Conservation (phyloP, 2,888 invertebrate species). For the Papilio elwesi region DNA sequence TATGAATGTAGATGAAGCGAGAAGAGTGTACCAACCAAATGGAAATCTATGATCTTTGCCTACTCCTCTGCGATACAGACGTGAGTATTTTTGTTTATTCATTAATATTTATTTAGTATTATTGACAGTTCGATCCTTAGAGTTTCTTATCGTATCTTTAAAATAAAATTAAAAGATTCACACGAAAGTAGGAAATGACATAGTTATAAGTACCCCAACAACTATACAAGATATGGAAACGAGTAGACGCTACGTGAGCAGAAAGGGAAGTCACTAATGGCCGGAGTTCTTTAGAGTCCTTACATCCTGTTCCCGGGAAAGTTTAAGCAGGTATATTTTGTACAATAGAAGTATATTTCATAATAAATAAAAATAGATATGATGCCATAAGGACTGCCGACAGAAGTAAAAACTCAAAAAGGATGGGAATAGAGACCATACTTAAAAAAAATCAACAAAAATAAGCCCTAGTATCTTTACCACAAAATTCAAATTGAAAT, state of each 20-base stretch:
- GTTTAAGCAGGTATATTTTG: neutral
- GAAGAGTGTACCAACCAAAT: no score
- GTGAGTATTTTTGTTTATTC: no score
- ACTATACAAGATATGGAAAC: neutral
- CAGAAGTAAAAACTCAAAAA: neutral
- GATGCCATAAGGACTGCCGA: no score
- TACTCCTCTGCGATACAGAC: no score
- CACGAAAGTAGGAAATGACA: neutral
- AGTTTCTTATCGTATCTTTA: no score
- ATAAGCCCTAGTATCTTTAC: neutral
- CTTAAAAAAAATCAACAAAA: neutral
- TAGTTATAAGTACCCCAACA: neutral
- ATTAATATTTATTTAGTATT: no score
- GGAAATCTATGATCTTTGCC: no score
- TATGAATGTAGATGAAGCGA: no score
- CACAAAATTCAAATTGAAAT: neutral
- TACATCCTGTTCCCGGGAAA: constrained; percentile 6
- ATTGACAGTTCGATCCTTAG: no score
- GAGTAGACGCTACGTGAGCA: neutral
- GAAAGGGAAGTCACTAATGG: constrained; percentile 15
- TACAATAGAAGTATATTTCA: neutral
- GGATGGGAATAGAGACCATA: no score
- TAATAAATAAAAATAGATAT: neutral
- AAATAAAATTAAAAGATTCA: constrained; percentile 1
- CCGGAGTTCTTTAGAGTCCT: neutral